Percentiles rank a stretch among this genome's conserved stretches.
These are phyloP conservation scores for Nyctibius bracteatus DNA, from an alignment of 2,113 vertebrate species.

Conservation along the genomic window DNA sequence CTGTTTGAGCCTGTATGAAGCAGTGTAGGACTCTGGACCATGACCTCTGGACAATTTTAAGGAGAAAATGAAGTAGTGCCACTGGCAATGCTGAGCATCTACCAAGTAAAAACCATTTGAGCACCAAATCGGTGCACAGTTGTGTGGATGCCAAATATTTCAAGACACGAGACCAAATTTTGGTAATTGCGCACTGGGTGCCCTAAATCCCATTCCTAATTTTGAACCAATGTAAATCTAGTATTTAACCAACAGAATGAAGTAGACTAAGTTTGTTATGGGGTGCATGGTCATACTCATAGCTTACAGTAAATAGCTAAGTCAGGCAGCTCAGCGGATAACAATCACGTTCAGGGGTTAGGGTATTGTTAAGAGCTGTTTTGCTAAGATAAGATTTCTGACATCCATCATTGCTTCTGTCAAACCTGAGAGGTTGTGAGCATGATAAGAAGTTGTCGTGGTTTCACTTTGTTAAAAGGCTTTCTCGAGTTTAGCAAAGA, in stretches of 20 bases:
- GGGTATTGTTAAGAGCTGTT: conserved; percentile 51
- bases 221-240: background rate
- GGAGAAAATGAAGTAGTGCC: background rate
- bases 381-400: conserved; percentile 54
- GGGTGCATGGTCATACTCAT: background rate
- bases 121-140: background rate
- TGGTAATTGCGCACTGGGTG: background rate
- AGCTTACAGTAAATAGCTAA: conserved; percentile 40
- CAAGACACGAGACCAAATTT: background rate
- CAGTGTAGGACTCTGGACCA: background rate
- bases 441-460: background rate
- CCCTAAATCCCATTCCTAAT: background rate
- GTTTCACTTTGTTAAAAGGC: background rate
- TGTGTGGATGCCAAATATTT: background rate
- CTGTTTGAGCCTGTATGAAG: background rate
- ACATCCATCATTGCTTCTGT: conserved; percentile 55
- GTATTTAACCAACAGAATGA: background rate
- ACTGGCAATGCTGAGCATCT: background rate
- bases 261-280: background rate
- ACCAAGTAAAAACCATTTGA: background rate
- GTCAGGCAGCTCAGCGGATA: background rate
- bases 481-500: background rate
- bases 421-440: background rate
- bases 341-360: conserved; percentile 23
- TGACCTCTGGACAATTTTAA: background rate